Conservation (phyloP, 2,113 vertebrate genomes). For the Corythornis madagascariensis region DNA sequence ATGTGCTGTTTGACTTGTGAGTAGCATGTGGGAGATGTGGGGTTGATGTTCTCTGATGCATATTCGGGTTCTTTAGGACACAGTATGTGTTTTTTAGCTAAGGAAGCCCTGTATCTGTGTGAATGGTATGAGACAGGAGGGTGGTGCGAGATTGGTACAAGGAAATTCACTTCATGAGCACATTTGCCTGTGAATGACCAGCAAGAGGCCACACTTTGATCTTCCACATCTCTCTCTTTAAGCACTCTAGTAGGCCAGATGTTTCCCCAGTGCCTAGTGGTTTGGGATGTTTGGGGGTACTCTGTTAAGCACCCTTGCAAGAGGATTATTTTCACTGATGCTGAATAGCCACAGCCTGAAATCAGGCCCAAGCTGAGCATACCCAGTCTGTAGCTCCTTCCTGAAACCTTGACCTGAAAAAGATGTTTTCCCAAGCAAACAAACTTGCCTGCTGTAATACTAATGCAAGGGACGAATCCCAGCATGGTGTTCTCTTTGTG, state of each 20-base stretch:
- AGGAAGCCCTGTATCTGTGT: neutral
- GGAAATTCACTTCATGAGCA: neutral
- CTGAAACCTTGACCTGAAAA: neutral
- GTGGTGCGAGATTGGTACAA: neutral
- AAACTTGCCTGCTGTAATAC: neutral
- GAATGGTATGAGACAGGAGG: accelerated
- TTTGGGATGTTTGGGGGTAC: neutral
- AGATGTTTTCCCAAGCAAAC: neutral
- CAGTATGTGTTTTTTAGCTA: neutral
- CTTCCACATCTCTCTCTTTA: neutral
- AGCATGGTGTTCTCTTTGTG: neutral
- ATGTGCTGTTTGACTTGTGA: constrained; percentile 96
- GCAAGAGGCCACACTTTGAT: neutral
- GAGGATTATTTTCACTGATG: neutral
- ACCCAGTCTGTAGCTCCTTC: neutral
- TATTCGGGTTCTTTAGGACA: neutral
- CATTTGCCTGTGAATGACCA: neutral
- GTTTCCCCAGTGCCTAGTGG: neutral
- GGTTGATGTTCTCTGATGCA: neutral
- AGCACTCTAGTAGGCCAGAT: neutral
- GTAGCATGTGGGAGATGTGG: constrained; percentile 39
- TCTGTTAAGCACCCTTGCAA: neutral
- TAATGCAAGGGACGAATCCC: neutral
- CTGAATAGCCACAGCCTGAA: neutral
- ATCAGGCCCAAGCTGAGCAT: neutral